phyloP scores from a whole-genome alignment of 2,113 vertebrate species.

The Barbus barbus region DNA sequence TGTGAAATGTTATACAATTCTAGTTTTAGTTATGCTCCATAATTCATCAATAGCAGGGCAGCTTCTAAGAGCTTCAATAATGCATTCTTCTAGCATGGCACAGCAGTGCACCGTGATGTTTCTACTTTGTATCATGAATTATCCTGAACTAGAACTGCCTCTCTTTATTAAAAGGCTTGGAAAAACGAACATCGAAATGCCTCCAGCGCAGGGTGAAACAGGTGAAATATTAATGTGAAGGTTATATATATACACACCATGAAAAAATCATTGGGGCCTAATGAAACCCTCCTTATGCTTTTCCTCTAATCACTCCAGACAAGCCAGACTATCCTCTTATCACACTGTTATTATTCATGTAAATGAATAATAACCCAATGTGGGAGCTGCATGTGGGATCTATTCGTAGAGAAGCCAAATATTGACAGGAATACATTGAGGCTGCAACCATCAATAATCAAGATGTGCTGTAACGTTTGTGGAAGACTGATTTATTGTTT shows the following conservation, averaged over 20 bases:
- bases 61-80: conserved; percentile 46
- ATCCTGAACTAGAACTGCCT: conserved; percentile 46
- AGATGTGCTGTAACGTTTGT: conserved; percentile 29
- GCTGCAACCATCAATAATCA: conserved; percentile 27
- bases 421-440: conserved; percentile 26
- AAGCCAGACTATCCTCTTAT: conserved; percentile 7
- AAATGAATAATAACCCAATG: conserved; percentile 20
- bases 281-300: conserved; percentile 39
- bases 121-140: conserved; percentile 40
- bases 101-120: not conserved
- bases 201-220: conserved; percentile 42
- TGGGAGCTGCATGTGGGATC: not conserved
- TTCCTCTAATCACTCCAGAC: conserved; percentile 24
- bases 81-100: conserved; percentile 19
- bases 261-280: conserved; percentile 33
- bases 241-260: conserved; percentile 52
- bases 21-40: conserved; percentile 35
- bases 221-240: conserved; percentile 51
- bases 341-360: conserved; percentile 27
- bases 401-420: not conserved
- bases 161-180: conserved; percentile 42
- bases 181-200: conserved; percentile 37
- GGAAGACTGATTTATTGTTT: conserved; percentile 14
- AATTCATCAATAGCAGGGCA: conserved; percentile 38
- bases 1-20: conserved; percentile 37